These are phyloP conservation scores for Eublepharis macularius DNA, from an alignment of 2,113 vertebrate species.

Conservation along the genomic window DNA sequence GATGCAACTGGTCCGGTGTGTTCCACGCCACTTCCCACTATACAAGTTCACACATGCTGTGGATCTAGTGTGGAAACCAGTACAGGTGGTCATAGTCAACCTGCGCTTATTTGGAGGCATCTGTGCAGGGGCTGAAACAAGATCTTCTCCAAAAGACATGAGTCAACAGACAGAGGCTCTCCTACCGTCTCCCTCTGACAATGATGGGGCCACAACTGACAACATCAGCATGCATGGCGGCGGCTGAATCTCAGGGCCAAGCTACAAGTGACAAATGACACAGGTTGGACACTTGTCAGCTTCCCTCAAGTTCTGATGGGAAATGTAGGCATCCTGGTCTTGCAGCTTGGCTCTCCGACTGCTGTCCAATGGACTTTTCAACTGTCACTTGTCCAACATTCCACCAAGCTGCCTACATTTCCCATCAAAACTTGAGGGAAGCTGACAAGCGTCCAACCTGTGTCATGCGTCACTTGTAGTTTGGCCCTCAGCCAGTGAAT, in stretches of 20 bases:
- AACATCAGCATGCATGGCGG: background rate
- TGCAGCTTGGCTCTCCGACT: too few relatives aligned
- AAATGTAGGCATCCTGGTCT: too few relatives aligned
- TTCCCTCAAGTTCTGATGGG: too few relatives aligned
- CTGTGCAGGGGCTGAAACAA: background rate
- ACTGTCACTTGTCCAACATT: too few relatives aligned
- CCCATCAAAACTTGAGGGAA: too few relatives aligned
- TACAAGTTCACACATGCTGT: background rate
- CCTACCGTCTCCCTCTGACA: background rate
- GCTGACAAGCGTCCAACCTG: too few relatives aligned
- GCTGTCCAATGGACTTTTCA: too few relatives aligned
- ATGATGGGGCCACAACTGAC: background rate
- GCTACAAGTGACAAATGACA: too few relatives aligned
- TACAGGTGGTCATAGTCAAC: background rate
- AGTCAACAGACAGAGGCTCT: background rate
- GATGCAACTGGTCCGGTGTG: background rate
- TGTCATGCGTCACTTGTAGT: too few relatives aligned
- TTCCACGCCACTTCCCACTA: too few relatives aligned
- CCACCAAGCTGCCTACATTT: too few relatives aligned
- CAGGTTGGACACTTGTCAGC: too few relatives aligned
- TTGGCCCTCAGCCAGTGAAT: background rate
- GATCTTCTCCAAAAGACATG: background rate
- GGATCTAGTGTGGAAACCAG: background rate
- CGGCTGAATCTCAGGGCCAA: background rate
- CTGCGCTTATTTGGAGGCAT: background rate